Evolutionary conservation across 2,797 vertebrate genomes (phyloP), one percentile per base, ranked within the genome.

Genomic region (Gouania willdenowi): DNA sequence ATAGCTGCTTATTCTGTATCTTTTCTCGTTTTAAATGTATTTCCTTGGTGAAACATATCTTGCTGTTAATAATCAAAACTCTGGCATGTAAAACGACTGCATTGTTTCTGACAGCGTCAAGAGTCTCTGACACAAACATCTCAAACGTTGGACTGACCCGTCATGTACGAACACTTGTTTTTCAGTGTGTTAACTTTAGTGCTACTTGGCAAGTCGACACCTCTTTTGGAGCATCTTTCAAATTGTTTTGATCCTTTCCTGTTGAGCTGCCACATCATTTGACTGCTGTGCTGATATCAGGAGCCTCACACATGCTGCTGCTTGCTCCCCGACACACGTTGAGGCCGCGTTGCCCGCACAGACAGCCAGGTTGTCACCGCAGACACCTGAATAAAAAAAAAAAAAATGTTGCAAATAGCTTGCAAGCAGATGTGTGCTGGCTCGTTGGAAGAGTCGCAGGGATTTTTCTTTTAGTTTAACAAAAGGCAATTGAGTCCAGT

Each of bases 331-430:
- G 76, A 81, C 71, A 71, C 66, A 49, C 21, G 44, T 23, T 34
- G 49, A 61, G 65, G 52, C 55, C 6, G 26, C 55, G 33, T 53
- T 75, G 74, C 72, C 77, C 73, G 71, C 57, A 24, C 17, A 64
- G 58, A 68, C 48, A 18, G 65, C 11, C 59, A 40, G 47, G 73
- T 73, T 75, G 68, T 82, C 77, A 69, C 61, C 57, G 51, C 56
- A 69, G 77, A 81, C 70, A 73, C 75, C 62, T 44, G 53, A 78
- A 75, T 70, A 19, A 6, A 6, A 19, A 19, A 19, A 19, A 19
- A 65, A 75, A 72, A 71, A 71, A 75, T 59, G 58, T 53, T 65
- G 59, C 54, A 57, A 79, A 83, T 73, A 81, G 35, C 58, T 71
- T 65, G 64, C 32, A 18, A 61, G 62, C 42, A 63, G 69, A 73